Evolutionary conservation across 2,113 vertebrate species (phyloP).

Genomic region (Pteropus alecto): DNA sequence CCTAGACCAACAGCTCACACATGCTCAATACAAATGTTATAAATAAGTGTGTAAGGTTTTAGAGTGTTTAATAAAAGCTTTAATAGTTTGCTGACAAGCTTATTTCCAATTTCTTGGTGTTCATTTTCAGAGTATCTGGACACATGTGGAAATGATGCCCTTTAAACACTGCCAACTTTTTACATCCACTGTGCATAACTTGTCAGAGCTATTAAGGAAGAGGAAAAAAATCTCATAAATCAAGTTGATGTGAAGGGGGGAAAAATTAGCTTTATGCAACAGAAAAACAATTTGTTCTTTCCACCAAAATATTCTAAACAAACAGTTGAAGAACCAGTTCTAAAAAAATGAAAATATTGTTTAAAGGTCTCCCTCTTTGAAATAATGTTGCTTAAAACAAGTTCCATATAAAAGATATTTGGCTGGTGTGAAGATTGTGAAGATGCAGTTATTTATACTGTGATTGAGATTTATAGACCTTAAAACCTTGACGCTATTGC

Average conservation of each 20-base stretch:
- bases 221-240: constrained; percentile 40
- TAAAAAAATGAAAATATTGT: constrained; percentile 10
- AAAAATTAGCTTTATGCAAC: not conserved
- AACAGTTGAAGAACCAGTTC: not conserved
- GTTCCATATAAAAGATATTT: constrained; percentile 1
- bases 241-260: constrained; percentile 3
- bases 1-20: constrained; percentile 24
- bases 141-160: constrained; percentile 25
- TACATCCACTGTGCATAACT: constrained; percentile 40
- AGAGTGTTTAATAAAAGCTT: constrained; percentile 68
- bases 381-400: not conserved
- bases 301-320: constrained; percentile 34
- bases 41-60: constrained; percentile 75
- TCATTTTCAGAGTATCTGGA: constrained; percentile 66
- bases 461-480: not conserved
- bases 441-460: not conserved
- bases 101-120: constrained; percentile 62
- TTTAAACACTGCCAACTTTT: constrained; percentile 58
- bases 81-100: constrained; percentile 68
- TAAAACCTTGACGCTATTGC: not conserved
- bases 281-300: constrained; percentile 33
- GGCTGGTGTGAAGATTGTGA: not conserved
- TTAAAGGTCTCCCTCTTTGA: not conserved
- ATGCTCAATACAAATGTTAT: constrained; percentile 49
- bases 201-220: not conserved